Conservation (phyloP, 2,888 invertebrate genomes). For the Portevinia maculata region DNA sequence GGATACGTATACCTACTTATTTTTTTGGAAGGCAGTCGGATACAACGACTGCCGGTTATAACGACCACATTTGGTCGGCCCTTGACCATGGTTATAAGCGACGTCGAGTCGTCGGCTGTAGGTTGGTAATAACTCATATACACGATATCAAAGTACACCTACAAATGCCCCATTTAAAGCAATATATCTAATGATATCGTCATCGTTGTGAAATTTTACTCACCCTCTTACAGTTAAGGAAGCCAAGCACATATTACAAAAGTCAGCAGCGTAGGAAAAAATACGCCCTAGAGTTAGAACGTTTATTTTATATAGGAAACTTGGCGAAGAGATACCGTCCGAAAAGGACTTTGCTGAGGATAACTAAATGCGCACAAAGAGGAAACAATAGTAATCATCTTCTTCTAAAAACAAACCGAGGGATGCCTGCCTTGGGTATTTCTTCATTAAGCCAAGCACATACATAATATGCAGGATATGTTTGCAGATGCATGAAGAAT, state of each 20-base stretch:
- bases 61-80: no score
- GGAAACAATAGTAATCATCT: neutral
- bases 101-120: no score
- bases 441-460: slow-evolving; percentile 3
- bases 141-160: neutral
- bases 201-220: slow-evolving; percentile 24
- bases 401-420: neutral
- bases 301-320: neutral
- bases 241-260: neutral
- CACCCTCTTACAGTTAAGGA: neutral
- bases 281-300: slow-evolving; percentile 25
- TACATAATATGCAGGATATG: slow-evolving; percentile 19
- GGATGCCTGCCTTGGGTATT: slow-evolving; percentile 14
- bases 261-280: slow-evolving; percentile 18
- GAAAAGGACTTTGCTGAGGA: slow-evolving; percentile 4
- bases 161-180: slow-evolving; percentile 28
- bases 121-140: neutral
- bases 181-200: slow-evolving; percentile 67
- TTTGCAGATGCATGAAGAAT: slow-evolving; percentile 10
- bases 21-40: no score
- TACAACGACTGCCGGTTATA: no score
- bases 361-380: slow-evolving; percentile 5
- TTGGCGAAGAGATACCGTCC: neutral
- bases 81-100: no score
- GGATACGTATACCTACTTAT: no score